These are phyloP conservation scores for Leptinotarsa tumamoca DNA, from an alignment of 2,888 invertebrate genomes.

Conservation along the genomic window DNA sequence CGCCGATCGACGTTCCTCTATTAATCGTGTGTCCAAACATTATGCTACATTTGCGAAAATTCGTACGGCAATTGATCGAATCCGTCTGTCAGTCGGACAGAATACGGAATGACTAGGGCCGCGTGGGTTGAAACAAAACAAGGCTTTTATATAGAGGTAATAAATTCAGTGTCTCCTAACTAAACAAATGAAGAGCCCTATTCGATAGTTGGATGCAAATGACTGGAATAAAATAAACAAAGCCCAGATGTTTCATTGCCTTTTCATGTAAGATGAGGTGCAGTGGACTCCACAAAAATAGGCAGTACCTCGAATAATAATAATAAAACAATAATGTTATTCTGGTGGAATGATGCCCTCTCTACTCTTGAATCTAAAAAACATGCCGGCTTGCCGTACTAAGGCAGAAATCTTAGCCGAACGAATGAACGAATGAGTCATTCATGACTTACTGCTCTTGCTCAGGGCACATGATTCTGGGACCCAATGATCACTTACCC, in stretches of 20 bases:
- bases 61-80: slow-evolving; percentile 38
- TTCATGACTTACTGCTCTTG: too few species aligned
- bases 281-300: background rate
- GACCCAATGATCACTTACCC: too few species aligned
- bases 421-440: too few species aligned
- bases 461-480: too few species aligned
- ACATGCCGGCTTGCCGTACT: too few species aligned
- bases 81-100: slow-evolving; percentile 30
- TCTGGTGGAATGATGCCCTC: too few species aligned
- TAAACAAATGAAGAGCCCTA: slow-evolving; percentile 10
- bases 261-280: background rate
- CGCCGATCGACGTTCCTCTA: slow-evolving; percentile 44
- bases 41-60: slow-evolving; percentile 50
- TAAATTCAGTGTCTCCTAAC: slow-evolving; percentile 10
- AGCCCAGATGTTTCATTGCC: background rate
- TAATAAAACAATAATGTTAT: too few species aligned
- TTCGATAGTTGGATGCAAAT: background rate
- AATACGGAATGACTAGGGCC: slow-evolving; percentile 20
- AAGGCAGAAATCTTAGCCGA: too few species aligned
- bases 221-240: slow-evolving; percentile 2
- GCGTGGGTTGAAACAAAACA: background rate
- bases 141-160: slow-evolving; percentile 1
- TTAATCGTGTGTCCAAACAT: slow-evolving; percentile 55
- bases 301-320: too few species aligned
- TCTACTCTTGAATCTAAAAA: too few species aligned